Conservation (phyloP, 2,113 vertebrate genomes). For the Myotis lucifugus region DNA sequence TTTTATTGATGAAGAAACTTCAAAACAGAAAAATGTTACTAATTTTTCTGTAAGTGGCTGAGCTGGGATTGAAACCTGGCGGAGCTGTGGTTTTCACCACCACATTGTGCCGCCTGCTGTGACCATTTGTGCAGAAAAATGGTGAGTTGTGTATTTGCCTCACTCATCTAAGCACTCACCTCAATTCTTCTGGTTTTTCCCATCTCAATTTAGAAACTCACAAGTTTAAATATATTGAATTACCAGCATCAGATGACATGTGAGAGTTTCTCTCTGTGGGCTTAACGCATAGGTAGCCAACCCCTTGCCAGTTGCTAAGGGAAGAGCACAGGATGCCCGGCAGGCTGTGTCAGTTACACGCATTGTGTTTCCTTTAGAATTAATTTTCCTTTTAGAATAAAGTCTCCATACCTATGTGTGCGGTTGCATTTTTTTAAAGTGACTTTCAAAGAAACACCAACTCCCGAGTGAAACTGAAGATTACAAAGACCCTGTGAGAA, state of each 20-base stretch:
- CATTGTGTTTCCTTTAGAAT: constrained; percentile 25
- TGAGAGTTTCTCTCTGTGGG: not conserved
- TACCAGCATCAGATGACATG: not conserved
- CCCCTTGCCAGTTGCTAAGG: not conserved
- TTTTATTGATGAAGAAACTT: constrained; percentile 1
- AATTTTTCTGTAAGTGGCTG: not conserved
- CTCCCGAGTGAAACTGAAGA: constrained; percentile 32
- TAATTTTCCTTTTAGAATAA: not conserved
- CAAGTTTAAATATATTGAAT: not conserved
- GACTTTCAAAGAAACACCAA: constrained; percentile 57
- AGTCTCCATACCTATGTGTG: constrained; percentile 43
- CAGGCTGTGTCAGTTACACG: not conserved
- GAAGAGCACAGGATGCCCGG: not conserved
- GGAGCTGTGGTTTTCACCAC: not conserved
- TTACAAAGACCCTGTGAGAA: constrained; percentile 25
- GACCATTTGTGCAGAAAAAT: not conserved
- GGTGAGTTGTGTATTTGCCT: not conserved
- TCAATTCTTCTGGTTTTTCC: not conserved
- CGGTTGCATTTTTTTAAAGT: constrained; percentile 45
- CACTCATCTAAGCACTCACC: not conserved
- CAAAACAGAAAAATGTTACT: constrained; percentile 1
- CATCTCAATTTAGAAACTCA: not conserved
- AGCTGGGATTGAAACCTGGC: not conserved
- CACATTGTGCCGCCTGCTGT: not conserved
- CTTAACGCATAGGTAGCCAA: not conserved